phyloP scores from a whole-genome alignment of 2,888 invertebrate species.

The Parasteatoda lunata region DNA sequence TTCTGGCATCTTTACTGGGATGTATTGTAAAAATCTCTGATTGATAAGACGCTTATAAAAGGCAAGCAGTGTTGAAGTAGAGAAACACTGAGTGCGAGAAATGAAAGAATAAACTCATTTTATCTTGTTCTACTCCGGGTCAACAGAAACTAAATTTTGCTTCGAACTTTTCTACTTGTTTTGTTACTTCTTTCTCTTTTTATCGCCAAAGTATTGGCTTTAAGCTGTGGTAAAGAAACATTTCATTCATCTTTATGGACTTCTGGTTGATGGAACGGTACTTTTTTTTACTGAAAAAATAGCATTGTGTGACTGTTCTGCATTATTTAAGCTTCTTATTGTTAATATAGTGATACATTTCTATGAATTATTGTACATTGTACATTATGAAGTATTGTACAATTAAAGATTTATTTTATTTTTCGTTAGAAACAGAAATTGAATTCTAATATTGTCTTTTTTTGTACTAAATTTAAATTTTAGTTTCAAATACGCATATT shows the following conservation, averaged over 20 bases:
- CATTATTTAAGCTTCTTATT: too few species aligned
- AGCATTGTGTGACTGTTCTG: too few species aligned
- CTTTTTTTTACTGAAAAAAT: too few species aligned
- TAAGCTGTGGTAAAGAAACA: neutral
- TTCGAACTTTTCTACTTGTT: neutral
- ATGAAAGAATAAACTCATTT: conserved; percentile 25
- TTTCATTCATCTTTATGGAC: neutral
- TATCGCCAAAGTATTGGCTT: neutral
- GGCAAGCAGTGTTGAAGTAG: conserved; percentile 18
- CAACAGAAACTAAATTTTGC: neutral
- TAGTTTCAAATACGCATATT: too few species aligned
- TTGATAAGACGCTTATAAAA: conserved; percentile 51
- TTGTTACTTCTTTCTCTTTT: neutral
- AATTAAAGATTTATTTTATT: too few species aligned
- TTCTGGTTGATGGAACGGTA: too few species aligned
- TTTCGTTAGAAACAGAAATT: too few species aligned
- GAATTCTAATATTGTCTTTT: too few species aligned
- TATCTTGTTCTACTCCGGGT: neutral
- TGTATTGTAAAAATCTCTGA: conserved; percentile 52
- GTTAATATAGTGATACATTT: too few species aligned
- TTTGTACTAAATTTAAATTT: too few species aligned
- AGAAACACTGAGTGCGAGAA: conserved; percentile 30
- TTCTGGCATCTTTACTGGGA: conserved; percentile 35
- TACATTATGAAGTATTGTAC: too few species aligned
- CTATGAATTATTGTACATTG: too few species aligned